A percentile compares a stretch with the other conserved stretches of the same genome.
These are phyloP conservation scores for Drosophila planitibia DNA, from an alignment of 2,888 invertebrate species.

Conservation along the genomic window DNA sequence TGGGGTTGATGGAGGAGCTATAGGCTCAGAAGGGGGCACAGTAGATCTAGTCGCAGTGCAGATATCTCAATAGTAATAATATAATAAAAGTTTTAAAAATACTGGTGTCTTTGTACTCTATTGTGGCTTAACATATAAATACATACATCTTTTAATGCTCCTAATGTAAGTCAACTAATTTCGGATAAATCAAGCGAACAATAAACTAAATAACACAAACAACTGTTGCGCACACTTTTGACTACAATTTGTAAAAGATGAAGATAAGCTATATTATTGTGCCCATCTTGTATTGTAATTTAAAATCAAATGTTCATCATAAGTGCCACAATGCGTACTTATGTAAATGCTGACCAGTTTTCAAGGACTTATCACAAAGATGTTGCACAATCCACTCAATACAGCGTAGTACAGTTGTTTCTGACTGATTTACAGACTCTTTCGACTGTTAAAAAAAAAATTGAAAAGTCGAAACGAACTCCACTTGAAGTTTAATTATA, in stretches of 20 bases:
- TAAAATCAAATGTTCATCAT: conserved; percentile 2
- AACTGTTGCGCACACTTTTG: background rate
- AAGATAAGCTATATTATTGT: background rate
- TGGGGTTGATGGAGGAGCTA: no score
- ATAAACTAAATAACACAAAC: background rate
- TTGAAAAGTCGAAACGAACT: conserved; percentile 2
- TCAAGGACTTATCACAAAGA: conserved; percentile 44
- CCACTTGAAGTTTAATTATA: conserved; percentile 18
- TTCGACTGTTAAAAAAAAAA: conserved; percentile 1
- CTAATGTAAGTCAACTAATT: no score
- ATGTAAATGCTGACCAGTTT: conserved; percentile 33
- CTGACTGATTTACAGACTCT: conserved; percentile 27
- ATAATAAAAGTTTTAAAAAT: background rate
- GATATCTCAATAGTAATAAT: no score
- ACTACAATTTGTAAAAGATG: background rate
- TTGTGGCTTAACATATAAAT: no score
- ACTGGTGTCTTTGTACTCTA: background rate
- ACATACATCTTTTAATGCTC: no score
- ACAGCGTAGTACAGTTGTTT: conserved; percentile 2
- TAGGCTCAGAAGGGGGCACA: no score
- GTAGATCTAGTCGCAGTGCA: no score
- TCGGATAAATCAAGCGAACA: background rate
- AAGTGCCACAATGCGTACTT: background rate
- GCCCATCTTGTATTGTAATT: background rate
- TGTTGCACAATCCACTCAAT: conserved; percentile 27